Base-by-base conservation (phyloP, 2,113 vertebrate species). In the Cochlearius cochlearius region DNA sequence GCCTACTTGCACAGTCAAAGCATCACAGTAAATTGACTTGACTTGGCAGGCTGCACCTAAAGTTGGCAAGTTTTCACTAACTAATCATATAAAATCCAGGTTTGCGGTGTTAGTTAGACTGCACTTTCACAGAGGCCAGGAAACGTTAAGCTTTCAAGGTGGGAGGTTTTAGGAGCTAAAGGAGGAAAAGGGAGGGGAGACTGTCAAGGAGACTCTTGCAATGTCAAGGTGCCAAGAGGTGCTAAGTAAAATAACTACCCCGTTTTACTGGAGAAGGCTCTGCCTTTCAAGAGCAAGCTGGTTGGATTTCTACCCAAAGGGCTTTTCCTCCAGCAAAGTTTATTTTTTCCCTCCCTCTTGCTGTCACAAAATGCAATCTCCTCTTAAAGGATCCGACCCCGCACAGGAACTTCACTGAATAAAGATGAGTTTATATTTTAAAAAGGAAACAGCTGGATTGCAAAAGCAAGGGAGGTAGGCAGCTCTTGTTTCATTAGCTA, bases 361-460 rank as follows among this genome's bases (percentile, higher is more conserved):
- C 98, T 98, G 98, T 98, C 98, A 98, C 98, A 97, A 98, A 97
- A 97, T 95, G 96, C 93, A 94, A 77, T 97, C 98, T 98, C 96
- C 97, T 97, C 97, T 92, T 96, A 96, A 96, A 97, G 97, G 95
- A 98, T 98, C 92, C 96, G 89, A 95, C 94, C 97, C 96, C 47
- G 96, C 92, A 96, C 94, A 96, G 98, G 96, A 97, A 97, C 95
- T 97, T 95, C 79, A 85, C 89, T 81, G 96, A 97, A 97, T 98
- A 97, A 97, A 98, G 97, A 98, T 96, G 97, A 98, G 97, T 98
- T 98, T 97, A 96, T 97, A 95, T 97, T 98, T 98, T 97, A 97
- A 98, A 98, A 98, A 98, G 98, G 98, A 99, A 99, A 99, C 99
- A 99, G 99, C 99, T 99, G 99, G 98, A 98, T 97, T 97, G 97